Evolutionary conservation across 2,888 invertebrate genomes (phyloP), one percentile per base, ranked within the genome.

Genomic region (Drosophila mettleri): DNA sequence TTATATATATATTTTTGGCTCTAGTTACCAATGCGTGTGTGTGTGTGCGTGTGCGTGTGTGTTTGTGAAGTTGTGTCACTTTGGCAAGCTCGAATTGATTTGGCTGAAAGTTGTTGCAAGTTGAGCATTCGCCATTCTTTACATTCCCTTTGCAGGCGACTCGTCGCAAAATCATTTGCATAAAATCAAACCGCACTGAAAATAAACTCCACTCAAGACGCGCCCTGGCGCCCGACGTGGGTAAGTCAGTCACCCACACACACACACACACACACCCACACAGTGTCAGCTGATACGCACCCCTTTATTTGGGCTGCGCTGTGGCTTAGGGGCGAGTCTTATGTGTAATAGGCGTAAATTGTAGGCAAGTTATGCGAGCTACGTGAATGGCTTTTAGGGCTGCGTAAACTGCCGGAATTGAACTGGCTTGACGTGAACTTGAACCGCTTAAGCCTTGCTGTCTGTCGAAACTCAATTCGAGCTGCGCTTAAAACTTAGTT

Each of bases 111-210:
- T 78, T 84, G 78, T 70, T 43, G 68, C 65, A 67, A 66, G 69
- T 58, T 68, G 60, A 67, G 38, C 67, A 60, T 59, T 67, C 48
- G 18, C 18, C 45, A 59, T 69, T 60, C 59, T 27, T 39, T 45
- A 12, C 31, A 34, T 48, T 48, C 49, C 31, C 48, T 51, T 60
- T n/a, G 59, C 68, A 38, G 24, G 46, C 36, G 68, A 41, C 55
- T 65, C 66, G 77, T 63, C 60, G 69, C 59, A 74, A 75, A 80
- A 72, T 84, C 72, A 81, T 84, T 84, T 84, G 85, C 82, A 86
- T 87, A 82, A 84, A 82, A 82, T 85, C 87, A 85, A 85, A 86
- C 80, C 87, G 65, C 72, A 86, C 65, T 77, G 74, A 84, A 83
- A 83, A 83, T 80, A 84, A 84, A 84, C 82, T 86, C 62, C 60